Evolutionary conservation across 2,113 vertebrate species (phyloP), one percentile per base, ranked within the genome.

Genomic region (Oncorhynchus nerka): DNA sequence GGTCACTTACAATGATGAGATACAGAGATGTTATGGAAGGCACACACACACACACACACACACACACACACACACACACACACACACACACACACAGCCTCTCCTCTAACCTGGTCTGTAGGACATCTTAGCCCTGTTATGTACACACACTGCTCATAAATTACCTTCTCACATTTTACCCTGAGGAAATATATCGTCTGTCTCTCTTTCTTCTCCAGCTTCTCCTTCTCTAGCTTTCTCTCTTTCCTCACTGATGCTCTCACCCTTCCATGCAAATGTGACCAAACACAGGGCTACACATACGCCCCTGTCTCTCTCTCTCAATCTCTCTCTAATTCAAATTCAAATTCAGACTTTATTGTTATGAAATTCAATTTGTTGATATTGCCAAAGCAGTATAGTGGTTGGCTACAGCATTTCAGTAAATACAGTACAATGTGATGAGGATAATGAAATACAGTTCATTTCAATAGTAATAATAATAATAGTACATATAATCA

Each of bases 121-220:
- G 12, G 49, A 55, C 49, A 55, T 55, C 4, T 55, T 13, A 55
- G 51, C 51, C 12, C 51, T 55, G 3, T 55, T 55, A 55, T 16
- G 51, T 19, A 19, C 51, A 19, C 51, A 19, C 16, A 51, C 66
- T 71, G 4, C 48, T 83, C 74, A 73, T 76, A 79, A 71, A 73
- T 70, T 71, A 64, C 55, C 49, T 71, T 67, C 61, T 75, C 71
- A 73, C 70, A 74, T 68, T 24, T 76, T 62, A n/a, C 59, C 2
- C 5, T 62, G 7, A 7, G 9, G 8, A 22, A 62, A 62, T 62
- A 62, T 20, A 61, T 70, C 26, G 68, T 28, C 66, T 76, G 64
- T 61, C 70, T 51, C 61, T 70, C 70, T 34, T 75, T 59, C 67
- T 45, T 32, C 66, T 24, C 32, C 5, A 32, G 5, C 32, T 32